These are phyloP conservation scores for Tyto alba DNA, from an alignment of 2,113 vertebrate species.

Conservation along the genomic window DNA sequence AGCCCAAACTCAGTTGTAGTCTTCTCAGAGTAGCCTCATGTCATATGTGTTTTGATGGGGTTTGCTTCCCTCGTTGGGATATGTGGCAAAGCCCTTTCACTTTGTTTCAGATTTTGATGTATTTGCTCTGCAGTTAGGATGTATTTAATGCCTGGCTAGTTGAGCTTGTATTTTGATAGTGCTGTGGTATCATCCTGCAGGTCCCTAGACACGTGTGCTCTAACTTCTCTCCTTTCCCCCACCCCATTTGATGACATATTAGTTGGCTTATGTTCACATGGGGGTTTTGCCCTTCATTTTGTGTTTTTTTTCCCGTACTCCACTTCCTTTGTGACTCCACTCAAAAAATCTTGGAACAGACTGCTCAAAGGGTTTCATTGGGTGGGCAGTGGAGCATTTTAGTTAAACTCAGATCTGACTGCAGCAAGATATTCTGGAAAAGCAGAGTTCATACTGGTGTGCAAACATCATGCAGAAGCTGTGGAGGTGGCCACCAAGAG, in stretches of 20 bases:
- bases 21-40: background rate
- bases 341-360: background rate
- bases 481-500: background rate
- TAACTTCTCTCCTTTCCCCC: background rate
- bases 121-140: background rate
- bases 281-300: background rate
- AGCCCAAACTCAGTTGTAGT: background rate
- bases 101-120: background rate
- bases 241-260: background rate
- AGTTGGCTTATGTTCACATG: background rate
- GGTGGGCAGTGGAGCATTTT: background rate
- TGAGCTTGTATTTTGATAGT: background rate
- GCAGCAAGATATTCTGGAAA: background rate
- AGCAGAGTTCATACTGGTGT: background rate
- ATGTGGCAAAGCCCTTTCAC: background rate
- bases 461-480: background rate
- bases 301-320: background rate
- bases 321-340: background rate
- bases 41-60: background rate
- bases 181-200: background rate
- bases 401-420: background rate
- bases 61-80: background rate
- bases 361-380: background rate
- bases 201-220: background rate
- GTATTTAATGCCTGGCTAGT: background rate